These are phyloP conservation scores for Oligia strigilis DNA, from an alignment of 2,888 invertebrate genomes.

Conservation along the genomic window DNA sequence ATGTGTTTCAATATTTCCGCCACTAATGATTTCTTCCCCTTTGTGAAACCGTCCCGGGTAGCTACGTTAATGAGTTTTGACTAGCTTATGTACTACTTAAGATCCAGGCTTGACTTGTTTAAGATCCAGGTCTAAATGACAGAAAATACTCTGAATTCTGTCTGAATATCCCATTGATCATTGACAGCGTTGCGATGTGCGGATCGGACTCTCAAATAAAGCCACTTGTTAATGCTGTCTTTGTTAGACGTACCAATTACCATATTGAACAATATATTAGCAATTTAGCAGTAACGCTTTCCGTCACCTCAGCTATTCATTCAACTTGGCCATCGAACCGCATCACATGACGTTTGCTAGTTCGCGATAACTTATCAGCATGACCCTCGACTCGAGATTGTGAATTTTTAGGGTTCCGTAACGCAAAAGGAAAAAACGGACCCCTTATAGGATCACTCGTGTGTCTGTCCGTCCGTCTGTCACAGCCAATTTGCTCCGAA, in stretches of 20 bases:
- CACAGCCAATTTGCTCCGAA: no score
- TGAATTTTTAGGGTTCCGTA: slow-evolving; percentile 31
- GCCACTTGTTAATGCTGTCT: not conserved
- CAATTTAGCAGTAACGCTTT: slow-evolving; percentile 19
- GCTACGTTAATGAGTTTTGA: not conserved
- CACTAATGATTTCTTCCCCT: slow-evolving; percentile 28
- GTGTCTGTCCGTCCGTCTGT: no score
- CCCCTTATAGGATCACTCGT: no score
- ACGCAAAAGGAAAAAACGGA: no score
- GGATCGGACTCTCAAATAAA: not conserved
- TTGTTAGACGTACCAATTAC: not conserved
- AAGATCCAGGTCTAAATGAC: not conserved
- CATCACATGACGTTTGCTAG: slow-evolving; percentile 50
- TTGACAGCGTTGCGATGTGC: not conserved
- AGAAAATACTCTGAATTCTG: not conserved
- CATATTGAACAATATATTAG: slow-evolving; percentile 11
- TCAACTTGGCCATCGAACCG: slow-evolving; percentile 71
- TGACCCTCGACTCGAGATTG: slow-evolving; percentile 61
- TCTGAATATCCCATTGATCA: not conserved
- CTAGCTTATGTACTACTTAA: not conserved
- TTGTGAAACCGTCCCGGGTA: not conserved
- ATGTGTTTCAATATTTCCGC: slow-evolving; percentile 20
- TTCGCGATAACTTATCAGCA: slow-evolving; percentile 58
- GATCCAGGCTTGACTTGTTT: not conserved
- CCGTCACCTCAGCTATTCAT: slow-evolving; percentile 47